These are phyloP conservation scores for Drosophila kikkawai DNA, from an alignment of 1,140 invertebrate genomes.

Conservation along the genomic window DNA sequence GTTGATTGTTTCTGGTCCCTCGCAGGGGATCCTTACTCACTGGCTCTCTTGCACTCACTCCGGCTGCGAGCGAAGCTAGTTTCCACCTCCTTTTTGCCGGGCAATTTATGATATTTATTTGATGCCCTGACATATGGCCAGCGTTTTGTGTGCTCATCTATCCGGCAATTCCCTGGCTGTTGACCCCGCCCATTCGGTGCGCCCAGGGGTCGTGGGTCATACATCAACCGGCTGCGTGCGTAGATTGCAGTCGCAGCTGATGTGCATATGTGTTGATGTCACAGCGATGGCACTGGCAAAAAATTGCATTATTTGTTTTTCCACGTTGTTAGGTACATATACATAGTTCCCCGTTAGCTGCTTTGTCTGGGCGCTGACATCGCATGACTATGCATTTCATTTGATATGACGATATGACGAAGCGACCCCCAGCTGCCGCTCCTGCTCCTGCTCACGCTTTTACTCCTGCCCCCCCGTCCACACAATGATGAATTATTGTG, in stretches of 20 bases:
- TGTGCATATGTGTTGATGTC: conserved; percentile 59
- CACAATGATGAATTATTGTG: conserved; percentile 74
- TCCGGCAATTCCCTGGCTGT: conserved; percentile 60
- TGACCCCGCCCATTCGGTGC: conserved; percentile 54
- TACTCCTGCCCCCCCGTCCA: conserved; percentile 1
- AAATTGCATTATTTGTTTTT: conserved; percentile 79
- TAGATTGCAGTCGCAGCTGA: conserved; percentile 49
- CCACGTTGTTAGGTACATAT: conserved; percentile 51
- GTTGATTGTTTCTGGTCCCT: conserved; percentile 34
- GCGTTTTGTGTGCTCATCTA: conserved; percentile 73
- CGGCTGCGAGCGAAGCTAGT: not conserved
- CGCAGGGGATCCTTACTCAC: conserved; percentile 10
- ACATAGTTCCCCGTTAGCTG: conserved; percentile 17
- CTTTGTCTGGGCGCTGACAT: conserved; percentile 38
- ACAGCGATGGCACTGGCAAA: conserved; percentile 38
- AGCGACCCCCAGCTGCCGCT: not conserved
- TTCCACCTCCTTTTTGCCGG: conserved; percentile 12
- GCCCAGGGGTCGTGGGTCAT: conserved; percentile 42
- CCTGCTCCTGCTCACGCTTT: not conserved
- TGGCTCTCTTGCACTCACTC: conserved; percentile 22
- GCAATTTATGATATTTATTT: conserved; percentile 79
- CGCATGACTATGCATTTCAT: conserved; percentile 79
- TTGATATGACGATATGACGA: conserved; percentile 71
- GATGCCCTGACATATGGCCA: conserved; percentile 71
- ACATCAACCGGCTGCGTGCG: conserved; percentile 65